phyloP scores from a whole-genome alignment of 2,888 invertebrate genomes.

The Matsumyia berberina region DNA sequence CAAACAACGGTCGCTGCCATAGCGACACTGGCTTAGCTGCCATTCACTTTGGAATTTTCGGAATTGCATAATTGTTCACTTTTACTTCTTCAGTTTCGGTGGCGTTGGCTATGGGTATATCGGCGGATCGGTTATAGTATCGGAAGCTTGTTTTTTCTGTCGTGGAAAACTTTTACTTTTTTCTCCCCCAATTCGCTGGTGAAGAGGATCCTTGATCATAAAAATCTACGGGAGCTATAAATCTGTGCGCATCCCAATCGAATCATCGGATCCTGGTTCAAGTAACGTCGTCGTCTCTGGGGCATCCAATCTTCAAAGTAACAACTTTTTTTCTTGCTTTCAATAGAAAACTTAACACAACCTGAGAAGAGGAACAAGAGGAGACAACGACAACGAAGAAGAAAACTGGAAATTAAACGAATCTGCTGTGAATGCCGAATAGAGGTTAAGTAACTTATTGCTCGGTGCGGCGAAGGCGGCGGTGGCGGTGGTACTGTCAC shows the following conservation, averaged over 20 bases:
- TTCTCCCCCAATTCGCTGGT: neutral
- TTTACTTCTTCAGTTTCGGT: slow-evolving; percentile 47
- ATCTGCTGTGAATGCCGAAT: slow-evolving; percentile 53
- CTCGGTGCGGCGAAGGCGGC: slow-evolving; percentile 6
- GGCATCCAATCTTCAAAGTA: neutral
- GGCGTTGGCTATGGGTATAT: neutral
- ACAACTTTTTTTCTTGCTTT: neutral
- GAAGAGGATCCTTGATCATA: slow-evolving; percentile 17
- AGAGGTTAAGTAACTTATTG: slow-evolving; percentile 64
- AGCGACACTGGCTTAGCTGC: slow-evolving; percentile 22
- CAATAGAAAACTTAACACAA: slow-evolving; percentile 5
- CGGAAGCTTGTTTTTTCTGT: slow-evolving; percentile 9
- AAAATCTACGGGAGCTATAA: slow-evolving; percentile 5
- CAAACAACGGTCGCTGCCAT: neutral
- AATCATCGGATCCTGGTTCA: neutral
- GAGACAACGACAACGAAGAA: neutral
- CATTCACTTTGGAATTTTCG: slow-evolving; percentile 69
- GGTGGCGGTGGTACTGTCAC: slow-evolving; percentile 46
- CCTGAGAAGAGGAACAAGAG: slow-evolving; percentile 4
- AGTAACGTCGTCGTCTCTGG: slow-evolving; percentile 2
- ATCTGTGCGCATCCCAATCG: neutral
- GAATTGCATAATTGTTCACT: slow-evolving; percentile 60
- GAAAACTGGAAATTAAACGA: slow-evolving; percentile 47
- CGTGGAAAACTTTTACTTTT: slow-evolving; percentile 35
- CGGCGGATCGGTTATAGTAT: slow-evolving; percentile 26